phyloP scores from a whole-genome alignment of 2,888 invertebrate genomes.

The Ecliptopera silaceata region DNA sequence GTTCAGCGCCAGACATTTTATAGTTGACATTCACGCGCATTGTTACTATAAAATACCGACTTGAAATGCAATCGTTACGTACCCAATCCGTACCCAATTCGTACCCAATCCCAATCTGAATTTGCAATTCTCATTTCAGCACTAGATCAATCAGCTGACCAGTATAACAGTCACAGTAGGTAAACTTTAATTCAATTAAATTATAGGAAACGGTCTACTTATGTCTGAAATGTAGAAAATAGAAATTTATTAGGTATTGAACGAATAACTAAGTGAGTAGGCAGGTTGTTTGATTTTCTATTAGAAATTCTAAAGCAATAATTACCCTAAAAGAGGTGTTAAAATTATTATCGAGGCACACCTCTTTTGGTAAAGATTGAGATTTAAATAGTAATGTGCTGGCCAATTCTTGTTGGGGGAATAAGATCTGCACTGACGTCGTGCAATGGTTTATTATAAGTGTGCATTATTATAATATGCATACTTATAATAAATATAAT shows the following conservation, averaged over 20 bases:
- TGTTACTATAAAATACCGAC: conserved; percentile 24
- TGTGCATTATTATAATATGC: too few species aligned
- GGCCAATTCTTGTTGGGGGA: too few species aligned
- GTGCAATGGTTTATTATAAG: too few species aligned
- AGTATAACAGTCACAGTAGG: conserved; percentile 55
- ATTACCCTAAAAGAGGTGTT: too few species aligned
- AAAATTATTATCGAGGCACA: too few species aligned
- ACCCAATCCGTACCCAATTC: too few species aligned
- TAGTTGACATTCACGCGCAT: conserved; percentile 2
- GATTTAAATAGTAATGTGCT: too few species aligned
- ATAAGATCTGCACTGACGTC: too few species aligned
- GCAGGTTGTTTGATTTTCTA: conserved; percentile 1
- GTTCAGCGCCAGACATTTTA: conserved; percentile 6
- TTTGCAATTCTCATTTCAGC: conserved; percentile 38
- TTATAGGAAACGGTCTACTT: conserved; percentile 33
- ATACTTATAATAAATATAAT: too few species aligned
- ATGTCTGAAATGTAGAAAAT: conserved; percentile 41
- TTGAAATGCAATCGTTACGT: conserved; percentile 28
- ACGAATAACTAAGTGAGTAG: conserved; percentile 32
- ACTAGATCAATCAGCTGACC: conserved; percentile 58
- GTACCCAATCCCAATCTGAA: conserved; percentile 23
- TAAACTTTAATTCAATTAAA: conserved; percentile 57
- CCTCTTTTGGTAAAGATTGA: too few species aligned
- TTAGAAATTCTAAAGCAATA: not conserved
- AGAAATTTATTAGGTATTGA: conserved; percentile 48